Percentiles rank a stretch among this genome's conserved stretches.
These are phyloP conservation scores for Tigriopus japonicus DNA, from an alignment of 1,140 invertebrate genomes.

Conservation along the genomic window DNA sequence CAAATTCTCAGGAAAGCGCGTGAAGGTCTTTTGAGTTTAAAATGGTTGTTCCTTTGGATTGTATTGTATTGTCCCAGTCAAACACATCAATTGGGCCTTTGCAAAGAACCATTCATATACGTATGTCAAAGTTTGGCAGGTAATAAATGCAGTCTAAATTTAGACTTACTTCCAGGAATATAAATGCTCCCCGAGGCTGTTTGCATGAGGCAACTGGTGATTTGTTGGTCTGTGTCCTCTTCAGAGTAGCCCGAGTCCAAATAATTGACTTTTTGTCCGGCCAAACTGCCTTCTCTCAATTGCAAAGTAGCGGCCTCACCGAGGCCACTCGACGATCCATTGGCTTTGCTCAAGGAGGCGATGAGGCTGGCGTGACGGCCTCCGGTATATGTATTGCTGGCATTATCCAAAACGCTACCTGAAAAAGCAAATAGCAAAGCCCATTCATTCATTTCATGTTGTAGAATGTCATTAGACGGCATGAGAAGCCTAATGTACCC, in stretches of 20 bases:
- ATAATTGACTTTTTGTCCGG: slow-evolving; percentile 4
- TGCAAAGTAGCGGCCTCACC: neutral
- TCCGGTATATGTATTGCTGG: neutral
- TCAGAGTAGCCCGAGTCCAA: slow-evolving; percentile 2
- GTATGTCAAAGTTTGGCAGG: too few relatives aligned
- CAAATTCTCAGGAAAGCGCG: too few relatives aligned
- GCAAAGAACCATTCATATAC: too few relatives aligned
- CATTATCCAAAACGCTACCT: slow-evolving; percentile 4
- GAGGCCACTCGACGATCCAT: neutral
- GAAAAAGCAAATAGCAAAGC: neutral
- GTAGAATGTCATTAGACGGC: too few relatives aligned
- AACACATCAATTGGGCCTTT: too few relatives aligned
- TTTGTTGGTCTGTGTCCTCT: slow-evolving; percentile 5
- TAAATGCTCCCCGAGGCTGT: slow-evolving; percentile 1
- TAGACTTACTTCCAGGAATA: slow-evolving; percentile 3
- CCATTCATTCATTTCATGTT: too few relatives aligned
- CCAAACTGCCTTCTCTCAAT: neutral
- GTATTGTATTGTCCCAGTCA: too few relatives aligned
- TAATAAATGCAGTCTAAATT: neutral
- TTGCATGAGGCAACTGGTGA: slow-evolving; percentile 1
- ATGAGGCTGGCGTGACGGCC: neutral
- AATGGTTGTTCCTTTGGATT: too few relatives aligned
- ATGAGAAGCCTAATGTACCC: too few relatives aligned
- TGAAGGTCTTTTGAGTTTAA: too few relatives aligned
- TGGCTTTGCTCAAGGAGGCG: neutral